Evolutionary conservation across 2,113 vertebrate genomes (phyloP), one percentile per base, ranked within the genome.

Genomic region (Heptranchias perlo): DNA sequence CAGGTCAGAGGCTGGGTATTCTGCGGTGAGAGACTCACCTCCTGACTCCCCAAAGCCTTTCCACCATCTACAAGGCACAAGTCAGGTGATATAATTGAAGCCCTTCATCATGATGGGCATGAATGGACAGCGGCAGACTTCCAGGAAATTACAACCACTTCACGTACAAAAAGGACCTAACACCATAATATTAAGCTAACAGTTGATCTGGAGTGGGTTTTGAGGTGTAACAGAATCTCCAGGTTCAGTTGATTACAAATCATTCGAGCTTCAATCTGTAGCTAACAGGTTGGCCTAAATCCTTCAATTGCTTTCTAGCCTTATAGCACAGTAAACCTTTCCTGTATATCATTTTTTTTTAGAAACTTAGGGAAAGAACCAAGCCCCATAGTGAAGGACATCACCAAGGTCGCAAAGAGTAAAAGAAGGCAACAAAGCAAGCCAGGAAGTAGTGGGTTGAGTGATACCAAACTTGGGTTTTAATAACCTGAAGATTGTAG

Each of bases 161-260:
- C 76, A 82, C 44, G 11, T 82, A 82, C 76, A 82, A 82, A 44
- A 39, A 44, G 76, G 44, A 82, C 13, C 76, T 82, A 82, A 82
- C 76, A 82, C n/a, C 76, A 82, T 82, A 82, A 82, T 82, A 82
- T 82, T 82, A 82, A 82, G 76, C 76, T 82, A 82, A 44, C 76
- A 82, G n/a, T 82, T 18, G 76, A 82, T 2, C 39, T 82, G n/a
- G 76, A 82, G 44, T 82, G 76, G 76, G 76, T 82, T 44, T 82
- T 82, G 76, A 82, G 76, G 76, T 82, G 76, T 82, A 82, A 82
- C 76, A 82, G 76, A 82, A 82, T 82, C 76, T 82, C 76, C 3
- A 82, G 76, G n/a, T 82, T 82, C 44, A 82, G 76, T 82, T n/a
- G 44, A 82, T 82, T 82, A 82, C 76, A 82, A 82, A 82, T 82